A percentile compares a stretch with the other conserved stretches of the same genome.
phyloP scores from a whole-genome alignment of 2,113 vertebrate genomes.

The rat (Rattus norvegicus) region DNA sequence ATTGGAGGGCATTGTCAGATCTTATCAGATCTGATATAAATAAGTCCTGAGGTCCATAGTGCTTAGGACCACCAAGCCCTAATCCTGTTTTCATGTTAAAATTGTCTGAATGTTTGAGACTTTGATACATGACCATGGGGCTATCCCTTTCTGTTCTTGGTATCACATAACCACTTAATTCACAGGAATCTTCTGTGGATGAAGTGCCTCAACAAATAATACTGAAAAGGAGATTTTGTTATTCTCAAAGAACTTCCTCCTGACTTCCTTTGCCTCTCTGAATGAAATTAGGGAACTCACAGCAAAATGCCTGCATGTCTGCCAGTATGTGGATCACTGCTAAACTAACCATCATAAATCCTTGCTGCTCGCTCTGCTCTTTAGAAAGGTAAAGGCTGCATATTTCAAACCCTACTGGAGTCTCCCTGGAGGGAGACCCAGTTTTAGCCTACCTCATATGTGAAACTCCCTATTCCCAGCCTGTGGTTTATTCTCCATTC shows the following conservation, averaged over 20 bases:
- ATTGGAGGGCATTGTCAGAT: neutral
- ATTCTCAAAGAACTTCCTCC: neutral
- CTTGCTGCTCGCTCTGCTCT: neutral
- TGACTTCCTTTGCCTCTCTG: neutral
- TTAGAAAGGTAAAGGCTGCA: neutral
- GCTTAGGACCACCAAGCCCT: neutral
- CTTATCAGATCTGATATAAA: fast-evolving
- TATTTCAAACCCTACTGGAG: neutral
- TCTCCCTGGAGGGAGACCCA: neutral
- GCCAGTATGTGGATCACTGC: neutral
- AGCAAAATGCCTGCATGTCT: neutral
- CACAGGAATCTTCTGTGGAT: too few relatives aligned
- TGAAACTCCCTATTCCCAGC: neutral
- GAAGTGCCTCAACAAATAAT: neutral
- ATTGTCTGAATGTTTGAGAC: neutral
- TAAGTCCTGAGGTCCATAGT: too few relatives aligned
- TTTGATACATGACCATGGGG: neutral
- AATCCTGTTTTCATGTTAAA: neutral
- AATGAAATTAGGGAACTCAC: neutral
- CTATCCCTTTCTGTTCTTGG: neutral
- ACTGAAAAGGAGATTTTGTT: too few relatives aligned
- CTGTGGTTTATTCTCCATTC: too few relatives aligned
- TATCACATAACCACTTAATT: neutral
- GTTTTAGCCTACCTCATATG: neutral
- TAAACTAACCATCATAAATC: neutral